Evolutionary conservation across 2,888 invertebrate species (phyloP).

Genomic region (Hyles lineata): DNA sequence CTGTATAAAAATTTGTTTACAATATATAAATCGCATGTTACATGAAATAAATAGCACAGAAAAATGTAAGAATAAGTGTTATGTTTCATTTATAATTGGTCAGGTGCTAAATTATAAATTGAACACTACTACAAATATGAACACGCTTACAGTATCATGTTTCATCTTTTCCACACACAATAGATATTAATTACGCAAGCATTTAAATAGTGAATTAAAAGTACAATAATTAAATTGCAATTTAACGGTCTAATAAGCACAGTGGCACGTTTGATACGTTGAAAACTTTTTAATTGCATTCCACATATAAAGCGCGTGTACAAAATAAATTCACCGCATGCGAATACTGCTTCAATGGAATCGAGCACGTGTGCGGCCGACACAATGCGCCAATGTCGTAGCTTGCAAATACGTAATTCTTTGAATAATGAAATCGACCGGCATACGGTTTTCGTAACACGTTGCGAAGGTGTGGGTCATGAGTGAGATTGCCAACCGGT

Average conservation of each 20-base stretch:
- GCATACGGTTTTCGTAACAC: conserved; percentile 22
- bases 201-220: conserved; percentile 16
- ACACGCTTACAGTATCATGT: not conserved
- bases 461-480: conserved; percentile 37
- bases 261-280: conserved; percentile 1
- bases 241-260: conserved; percentile 16
- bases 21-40: too few relatives aligned
- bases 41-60: not conserved
- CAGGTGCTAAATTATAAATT: not conserved
- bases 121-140: not conserved
- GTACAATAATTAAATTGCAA: conserved; percentile 14
- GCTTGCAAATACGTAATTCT: conserved; percentile 26
- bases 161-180: not conserved
- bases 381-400: conserved; percentile 21
- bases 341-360: conserved; percentile 23
- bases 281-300: conserved; percentile 18
- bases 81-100: not conserved
- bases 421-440: conserved; percentile 27
- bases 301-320: conserved; percentile 3
- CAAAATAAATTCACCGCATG: conserved; percentile 18
- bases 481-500: conserved; percentile 34
- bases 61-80: not conserved
- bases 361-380: conserved; percentile 4
- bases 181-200: conserved; percentile 11
- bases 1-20: not conserved